These are phyloP conservation scores for Cyanoderma ruficeps DNA, from an alignment of 2,113 vertebrate species.

Conservation along the genomic window DNA sequence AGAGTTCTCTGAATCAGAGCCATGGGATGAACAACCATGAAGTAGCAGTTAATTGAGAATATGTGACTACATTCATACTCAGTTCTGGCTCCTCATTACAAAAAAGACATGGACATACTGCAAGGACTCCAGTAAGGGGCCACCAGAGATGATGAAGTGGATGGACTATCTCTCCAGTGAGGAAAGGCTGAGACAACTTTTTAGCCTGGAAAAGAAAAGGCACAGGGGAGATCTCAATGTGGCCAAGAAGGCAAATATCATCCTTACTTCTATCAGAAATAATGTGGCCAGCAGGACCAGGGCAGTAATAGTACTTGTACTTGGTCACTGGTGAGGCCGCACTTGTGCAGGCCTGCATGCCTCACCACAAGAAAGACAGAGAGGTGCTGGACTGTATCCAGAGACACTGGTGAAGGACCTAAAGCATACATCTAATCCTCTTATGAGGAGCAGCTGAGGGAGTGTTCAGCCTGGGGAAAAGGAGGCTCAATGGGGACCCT, in stretches of 20 bases:
- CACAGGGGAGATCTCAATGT: neutral
- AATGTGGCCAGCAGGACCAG: neutral
- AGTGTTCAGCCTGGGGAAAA: neutral
- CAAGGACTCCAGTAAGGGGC: neutral
- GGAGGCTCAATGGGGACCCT: neutral
- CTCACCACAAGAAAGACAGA: neutral
- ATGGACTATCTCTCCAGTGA: neutral
- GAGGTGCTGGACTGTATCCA: neutral
- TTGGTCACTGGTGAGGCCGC: rapidly evolving
- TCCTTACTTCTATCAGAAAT: neutral
- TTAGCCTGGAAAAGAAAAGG: neutral
- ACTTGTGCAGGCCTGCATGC: too few species aligned
- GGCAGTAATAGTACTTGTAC: rapidly evolving
- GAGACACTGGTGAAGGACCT: neutral
- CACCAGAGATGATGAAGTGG: neutral
- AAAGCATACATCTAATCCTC: neutral
- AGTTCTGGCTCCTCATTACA: neutral
- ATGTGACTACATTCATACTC: neutral
- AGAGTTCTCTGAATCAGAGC: neutral
- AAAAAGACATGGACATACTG: neutral
- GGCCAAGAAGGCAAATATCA: neutral
- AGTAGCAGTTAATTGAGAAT: neutral
- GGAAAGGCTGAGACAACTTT: neutral
- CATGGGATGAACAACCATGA: neutral
- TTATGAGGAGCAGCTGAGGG: neutral